phyloP scores from a whole-genome alignment of 2,797 vertebrate genomes.

The Sebastes flavidus region DNA sequence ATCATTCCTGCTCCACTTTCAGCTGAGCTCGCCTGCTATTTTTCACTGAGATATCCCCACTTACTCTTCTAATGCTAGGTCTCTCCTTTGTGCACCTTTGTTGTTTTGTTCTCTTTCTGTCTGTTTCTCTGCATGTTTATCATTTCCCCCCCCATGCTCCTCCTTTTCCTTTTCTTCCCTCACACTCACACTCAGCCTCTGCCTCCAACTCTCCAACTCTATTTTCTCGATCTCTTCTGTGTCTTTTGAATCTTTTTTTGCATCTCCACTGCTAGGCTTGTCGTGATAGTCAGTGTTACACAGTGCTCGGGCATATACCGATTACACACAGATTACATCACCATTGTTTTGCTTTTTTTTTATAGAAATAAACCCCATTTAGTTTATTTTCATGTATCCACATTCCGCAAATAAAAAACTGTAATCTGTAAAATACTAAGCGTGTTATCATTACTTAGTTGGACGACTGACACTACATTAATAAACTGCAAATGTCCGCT shows the following conservation, averaged over 20 bases:
- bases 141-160: not conserved
- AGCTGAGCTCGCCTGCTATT: constrained; percentile 57
- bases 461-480: not conserved
- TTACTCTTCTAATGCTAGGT: constrained; percentile 59
- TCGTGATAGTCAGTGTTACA: not conserved
- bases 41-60: constrained; percentile 59
- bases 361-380: not conserved
- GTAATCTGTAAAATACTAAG: not conserved
- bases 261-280: not conserved
- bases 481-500: not conserved
- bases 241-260: not conserved
- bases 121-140: constrained; percentile 21
- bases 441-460: not conserved
- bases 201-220: not conserved
- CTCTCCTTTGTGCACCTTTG: constrained; percentile 31
- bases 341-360: not conserved
- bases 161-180: not conserved
- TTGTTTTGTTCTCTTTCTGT: constrained; percentile 48
- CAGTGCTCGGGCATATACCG: not conserved
- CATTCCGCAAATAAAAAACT: not conserved
- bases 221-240: not conserved
- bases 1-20: constrained; percentile 75
- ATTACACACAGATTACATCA: not conserved
- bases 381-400: not conserved
- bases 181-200: not conserved